Evolutionary conservation across 2,113 vertebrate species (phyloP), one percentile per base, ranked within the genome.

Genomic region (Podocnemis expansa): DNA sequence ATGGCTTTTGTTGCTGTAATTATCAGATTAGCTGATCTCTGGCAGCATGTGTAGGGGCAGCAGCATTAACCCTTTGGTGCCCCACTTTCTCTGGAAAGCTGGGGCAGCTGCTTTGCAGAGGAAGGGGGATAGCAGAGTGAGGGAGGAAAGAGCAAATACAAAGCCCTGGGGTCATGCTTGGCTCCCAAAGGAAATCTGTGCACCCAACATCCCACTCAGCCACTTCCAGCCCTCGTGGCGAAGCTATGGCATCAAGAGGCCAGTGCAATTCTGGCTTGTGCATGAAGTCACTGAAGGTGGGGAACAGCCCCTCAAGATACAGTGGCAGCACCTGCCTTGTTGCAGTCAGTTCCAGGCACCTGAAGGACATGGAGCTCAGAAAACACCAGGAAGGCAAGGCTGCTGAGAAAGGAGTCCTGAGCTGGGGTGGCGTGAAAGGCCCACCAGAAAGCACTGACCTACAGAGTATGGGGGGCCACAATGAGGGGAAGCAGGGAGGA

Each of bases 1-100:
- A 97, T 96, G 96, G 95, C 94, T 97, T 97, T 98, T 97, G 96
- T 98, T 96, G 96, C 93, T 97, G 96, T 97, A 97, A 98, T 97
- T 97, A 98, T 98, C 96, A 97, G 97, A 98, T 98, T 97, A 97
- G 88, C 88, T 94, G 96, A 97, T 97, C 97, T 97, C 96, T 94
- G 85, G 94, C 21, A 25, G 94, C 76, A 91, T 24, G 78, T 97
- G 97, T 96, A 91, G 92, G 87, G 90, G 88, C 94, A 94, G 93
- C 93, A 91, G 95, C 97, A 96, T 95, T 96, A 94, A 89, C 88
- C 60, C n/a, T 0, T 10, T 80, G 67, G 92, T 67, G 78, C 70
- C 88, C 89, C 31, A 8, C 29, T 10, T 94, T 82, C 84, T 3
- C 87, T 85, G 55, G 76, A 91, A 87, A 81, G 78, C 55, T 60